Percentiles rank a stretch among this genome's conserved stretches.
These are phyloP conservation scores for Nipponacmea schrenckii DNA, from an alignment of 2,888 invertebrate genomes.

Conservation along the genomic window DNA sequence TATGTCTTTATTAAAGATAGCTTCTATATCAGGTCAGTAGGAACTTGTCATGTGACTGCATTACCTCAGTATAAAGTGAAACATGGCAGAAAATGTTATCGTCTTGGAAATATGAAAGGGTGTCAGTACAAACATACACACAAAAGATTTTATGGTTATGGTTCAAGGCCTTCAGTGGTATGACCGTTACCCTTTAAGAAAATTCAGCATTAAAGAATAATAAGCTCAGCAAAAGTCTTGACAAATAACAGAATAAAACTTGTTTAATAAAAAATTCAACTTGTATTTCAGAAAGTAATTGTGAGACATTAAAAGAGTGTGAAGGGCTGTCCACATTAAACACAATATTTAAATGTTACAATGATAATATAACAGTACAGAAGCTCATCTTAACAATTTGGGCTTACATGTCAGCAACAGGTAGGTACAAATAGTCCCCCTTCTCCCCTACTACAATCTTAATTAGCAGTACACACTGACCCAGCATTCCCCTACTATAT, in stretches of 20 bases:
- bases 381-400: conserved; percentile 31
- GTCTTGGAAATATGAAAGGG: too few species aligned
- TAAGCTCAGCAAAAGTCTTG: too few species aligned
- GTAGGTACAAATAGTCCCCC: conserved; percentile 20
- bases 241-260: too few species aligned
- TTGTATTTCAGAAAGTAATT: conserved; percentile 33
- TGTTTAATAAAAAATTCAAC: too few species aligned
- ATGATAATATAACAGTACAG: conserved; percentile 30
- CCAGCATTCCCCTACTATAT: too few species aligned
- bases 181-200: too few species aligned
- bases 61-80: neutral
- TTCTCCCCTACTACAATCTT: too few species aligned
- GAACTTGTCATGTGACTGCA: neutral
- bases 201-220: too few species aligned
- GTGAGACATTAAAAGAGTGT: conserved; percentile 34
- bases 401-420: conserved; percentile 35
- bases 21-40: conserved; percentile 33
- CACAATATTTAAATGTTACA: conserved; percentile 27
- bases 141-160: too few species aligned
- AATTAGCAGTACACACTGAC: too few species aligned
- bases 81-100: neutral
- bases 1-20: conserved; percentile 40
- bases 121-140: too few species aligned
- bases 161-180: too few species aligned
- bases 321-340: conserved; percentile 32